These are phyloP conservation scores for Ectemnius lituratus DNA, from an alignment of 2,888 invertebrate species.

Conservation along the genomic window DNA sequence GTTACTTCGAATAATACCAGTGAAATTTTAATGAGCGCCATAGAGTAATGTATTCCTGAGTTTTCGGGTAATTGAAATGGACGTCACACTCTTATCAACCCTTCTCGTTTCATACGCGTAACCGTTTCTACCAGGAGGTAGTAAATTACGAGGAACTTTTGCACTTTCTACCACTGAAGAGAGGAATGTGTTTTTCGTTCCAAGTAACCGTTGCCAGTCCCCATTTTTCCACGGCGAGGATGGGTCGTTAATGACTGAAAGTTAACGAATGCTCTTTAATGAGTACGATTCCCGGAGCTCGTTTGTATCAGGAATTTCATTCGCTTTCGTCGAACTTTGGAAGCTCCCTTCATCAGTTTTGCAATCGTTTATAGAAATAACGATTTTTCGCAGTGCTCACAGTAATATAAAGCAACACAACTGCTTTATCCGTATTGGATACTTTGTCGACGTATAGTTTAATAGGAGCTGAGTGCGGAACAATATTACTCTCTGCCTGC, in stretches of 20 bases:
- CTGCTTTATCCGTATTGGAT: no score
- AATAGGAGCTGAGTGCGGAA: no score
- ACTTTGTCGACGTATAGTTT: no score
- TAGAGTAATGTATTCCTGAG: not conserved
- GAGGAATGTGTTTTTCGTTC: not conserved
- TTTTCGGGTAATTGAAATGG: not conserved
- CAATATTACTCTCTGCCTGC: no score
- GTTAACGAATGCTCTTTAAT: constrained; percentile 1
- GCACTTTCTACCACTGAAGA: not conserved
- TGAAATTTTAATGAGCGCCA: no score
- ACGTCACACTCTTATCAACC: no score
- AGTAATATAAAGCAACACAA: no score
- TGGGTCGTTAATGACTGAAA: not conserved
- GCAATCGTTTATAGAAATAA: no score
- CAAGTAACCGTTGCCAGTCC: no score
- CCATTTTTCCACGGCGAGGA: not conserved
- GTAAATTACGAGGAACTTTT: not conserved
- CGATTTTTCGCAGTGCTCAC: no score
- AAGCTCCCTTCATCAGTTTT: no score
- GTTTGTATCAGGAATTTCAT: not conserved
- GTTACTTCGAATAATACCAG: no score
- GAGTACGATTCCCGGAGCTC: not conserved
- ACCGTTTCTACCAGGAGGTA: not conserved
- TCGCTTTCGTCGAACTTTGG: not conserved
- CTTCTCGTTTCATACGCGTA: not conserved